Evolutionary conservation across 2,113 vertebrate species (phyloP).

Genomic region (Toxostoma redivivum): DNA sequence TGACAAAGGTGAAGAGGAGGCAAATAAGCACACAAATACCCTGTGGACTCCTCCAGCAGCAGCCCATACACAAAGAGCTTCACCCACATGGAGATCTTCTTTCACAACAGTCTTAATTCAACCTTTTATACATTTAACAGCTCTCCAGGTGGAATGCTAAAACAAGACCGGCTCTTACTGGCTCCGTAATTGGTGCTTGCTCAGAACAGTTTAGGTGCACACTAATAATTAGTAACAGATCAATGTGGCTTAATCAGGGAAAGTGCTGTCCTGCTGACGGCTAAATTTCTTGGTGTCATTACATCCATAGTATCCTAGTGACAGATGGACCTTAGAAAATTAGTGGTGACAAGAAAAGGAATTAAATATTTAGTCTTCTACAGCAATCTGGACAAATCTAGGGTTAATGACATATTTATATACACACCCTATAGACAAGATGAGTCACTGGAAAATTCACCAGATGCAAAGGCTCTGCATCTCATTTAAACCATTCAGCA

Average conservation of each 20-base stretch:
- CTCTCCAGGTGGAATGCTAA: neutral
- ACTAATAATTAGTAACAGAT: neutral
- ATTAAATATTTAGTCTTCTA: neutral
- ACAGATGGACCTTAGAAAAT: neutral
- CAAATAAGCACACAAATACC: neutral
- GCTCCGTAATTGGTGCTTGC: neutral
- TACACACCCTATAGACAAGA: neutral
- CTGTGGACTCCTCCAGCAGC: neutral
- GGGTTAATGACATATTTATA: neutral
- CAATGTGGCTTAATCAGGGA: neutral
- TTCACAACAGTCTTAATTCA: neutral
- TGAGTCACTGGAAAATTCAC: neutral
- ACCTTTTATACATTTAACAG: neutral
- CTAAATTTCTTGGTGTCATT: neutral
- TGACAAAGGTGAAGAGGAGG: conserved; percentile 3
- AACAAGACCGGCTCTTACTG: neutral
- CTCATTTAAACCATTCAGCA: neutral
- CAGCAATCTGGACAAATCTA: neutral
- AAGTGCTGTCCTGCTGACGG: neutral
- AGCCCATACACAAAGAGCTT: neutral
- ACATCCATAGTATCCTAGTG: neutral
- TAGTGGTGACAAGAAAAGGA: neutral
- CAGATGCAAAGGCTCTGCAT: neutral
- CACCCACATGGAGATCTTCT: neutral
- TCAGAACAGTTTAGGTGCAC: neutral